phyloP scores from a whole-genome alignment of 2,888 invertebrate genomes.

The Tenthredo livida region DNA sequence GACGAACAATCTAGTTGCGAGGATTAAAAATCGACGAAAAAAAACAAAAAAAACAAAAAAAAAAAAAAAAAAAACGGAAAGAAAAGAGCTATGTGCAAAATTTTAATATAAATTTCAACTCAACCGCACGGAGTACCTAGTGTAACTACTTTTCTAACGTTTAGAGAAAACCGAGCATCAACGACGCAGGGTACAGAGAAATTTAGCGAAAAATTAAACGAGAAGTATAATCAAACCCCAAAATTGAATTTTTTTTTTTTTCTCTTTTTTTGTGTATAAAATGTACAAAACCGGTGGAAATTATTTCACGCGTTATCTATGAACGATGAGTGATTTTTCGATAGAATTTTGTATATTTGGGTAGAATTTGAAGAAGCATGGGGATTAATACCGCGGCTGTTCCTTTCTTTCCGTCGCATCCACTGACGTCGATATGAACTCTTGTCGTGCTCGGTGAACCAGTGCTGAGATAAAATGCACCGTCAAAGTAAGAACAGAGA shows the following conservation, averaged over 20 bases:
- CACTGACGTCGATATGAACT: neutral
- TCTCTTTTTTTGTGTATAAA: too few relatives aligned
- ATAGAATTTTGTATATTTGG: too few relatives aligned
- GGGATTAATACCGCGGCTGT: too few relatives aligned
- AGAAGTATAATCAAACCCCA: neutral
- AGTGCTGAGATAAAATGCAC: conserved; percentile 13
- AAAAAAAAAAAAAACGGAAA: neutral
- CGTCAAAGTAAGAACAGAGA: conserved; percentile 26
- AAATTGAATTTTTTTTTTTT: too few relatives aligned
- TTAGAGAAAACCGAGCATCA: neutral
- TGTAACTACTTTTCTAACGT: neutral
- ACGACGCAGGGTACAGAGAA: neutral
- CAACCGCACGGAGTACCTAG: neutral
- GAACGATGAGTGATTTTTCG: neutral
- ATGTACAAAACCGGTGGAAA: neutral
- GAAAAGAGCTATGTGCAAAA: neutral
- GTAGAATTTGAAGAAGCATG: too few relatives aligned
- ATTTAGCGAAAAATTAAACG: neutral
- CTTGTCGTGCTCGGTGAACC: conserved; percentile 22
- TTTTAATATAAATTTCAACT: neutral
- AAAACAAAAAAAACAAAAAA: neutral
- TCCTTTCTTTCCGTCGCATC: neutral
- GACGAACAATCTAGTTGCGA: neutral
- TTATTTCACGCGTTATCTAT: neutral
- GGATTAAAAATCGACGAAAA: neutral